Evolutionary conservation across 2,113 vertebrate genomes (phyloP), one percentile per base, ranked within the genome.

Genomic region (Grus americana): DNA sequence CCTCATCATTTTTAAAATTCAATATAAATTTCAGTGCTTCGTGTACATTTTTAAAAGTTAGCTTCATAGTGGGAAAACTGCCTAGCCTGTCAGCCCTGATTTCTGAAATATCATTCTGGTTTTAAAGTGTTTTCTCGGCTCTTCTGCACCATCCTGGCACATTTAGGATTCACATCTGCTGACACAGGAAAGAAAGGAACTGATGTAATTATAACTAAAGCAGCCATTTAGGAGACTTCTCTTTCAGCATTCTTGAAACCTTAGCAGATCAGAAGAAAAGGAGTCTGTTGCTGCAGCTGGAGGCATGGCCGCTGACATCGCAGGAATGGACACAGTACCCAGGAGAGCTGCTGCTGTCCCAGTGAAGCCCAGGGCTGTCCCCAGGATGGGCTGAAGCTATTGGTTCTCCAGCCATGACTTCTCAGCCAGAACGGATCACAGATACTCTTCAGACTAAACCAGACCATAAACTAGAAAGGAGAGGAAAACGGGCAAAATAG

Each of bases 91-190:
- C 40, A 47, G 72, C 72, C 65, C 47, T 67, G 16, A 26, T 85
- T 91, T 91, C 86, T 92, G 87, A 91, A 92, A 61, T 68, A 71
- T 2, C 1, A 0, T 80, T 78, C 63, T 81, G 78, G 44, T 85
- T 92, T 94, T 79, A 26, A 79, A 92, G 87, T 30, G 73, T 91
- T 91, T 44, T 72, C 87, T 92, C 93, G 95, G 61, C 73, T 92
- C 66, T 79, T 93, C 70, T 94, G 46, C 34, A 36, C 74, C 54
- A 23, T 58, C 49, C 58, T 93, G 81, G 81, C 90, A 76, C 74
- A 90, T 87, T 95, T 36, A 93, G 91, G 78, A 87, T 95, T 93
- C 92, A 47, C 88, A 91, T 93, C 88, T 96, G 91, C 95, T 93
- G 72, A 68, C 80, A 82, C 78, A 85, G 73, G 84, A 72, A 79